Conservation (phyloP, 2,113 vertebrate genomes). For the Eleginops maclovinus region DNA sequence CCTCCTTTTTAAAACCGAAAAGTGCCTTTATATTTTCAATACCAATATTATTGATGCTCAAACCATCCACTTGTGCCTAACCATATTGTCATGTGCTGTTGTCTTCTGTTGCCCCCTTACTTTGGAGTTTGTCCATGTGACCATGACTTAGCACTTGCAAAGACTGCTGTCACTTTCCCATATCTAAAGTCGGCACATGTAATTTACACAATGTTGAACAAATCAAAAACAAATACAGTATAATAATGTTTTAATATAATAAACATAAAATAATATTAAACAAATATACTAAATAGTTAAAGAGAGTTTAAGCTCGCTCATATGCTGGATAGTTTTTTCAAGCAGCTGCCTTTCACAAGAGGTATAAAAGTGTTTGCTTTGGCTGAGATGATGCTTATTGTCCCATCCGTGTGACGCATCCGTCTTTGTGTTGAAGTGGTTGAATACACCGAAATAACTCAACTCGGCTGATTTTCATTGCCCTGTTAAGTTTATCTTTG, state of each 20-base stretch:
- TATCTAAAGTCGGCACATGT: background rate
- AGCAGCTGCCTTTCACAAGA: conserved; percentile 37
- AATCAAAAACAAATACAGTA: conserved; percentile 3
- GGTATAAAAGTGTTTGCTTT: conserved; percentile 8
- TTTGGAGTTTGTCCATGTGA: too few relatives aligned
- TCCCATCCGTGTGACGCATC: background rate
- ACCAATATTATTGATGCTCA: background rate
- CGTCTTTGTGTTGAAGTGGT: background rate
- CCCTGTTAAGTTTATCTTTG: background rate
- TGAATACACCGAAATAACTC: background rate
- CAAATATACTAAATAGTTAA: background rate
- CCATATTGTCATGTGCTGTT: background rate
- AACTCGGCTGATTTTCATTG: background rate
- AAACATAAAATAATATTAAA: background rate
- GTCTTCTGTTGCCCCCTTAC: background rate
- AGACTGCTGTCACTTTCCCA: background rate
- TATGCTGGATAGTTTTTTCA: conserved; percentile 5
- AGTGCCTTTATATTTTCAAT: background rate
- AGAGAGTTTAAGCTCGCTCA: too few relatives aligned
- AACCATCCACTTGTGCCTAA: background rate
- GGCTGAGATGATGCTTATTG: background rate
- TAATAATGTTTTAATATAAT: background rate
- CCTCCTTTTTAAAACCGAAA: background rate
- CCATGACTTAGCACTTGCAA: too few relatives aligned
- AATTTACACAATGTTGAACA: background rate